Evolutionary conservation across 1,140 invertebrate genomes (phyloP).

Genomic region (Copidosoma floridanum): DNA sequence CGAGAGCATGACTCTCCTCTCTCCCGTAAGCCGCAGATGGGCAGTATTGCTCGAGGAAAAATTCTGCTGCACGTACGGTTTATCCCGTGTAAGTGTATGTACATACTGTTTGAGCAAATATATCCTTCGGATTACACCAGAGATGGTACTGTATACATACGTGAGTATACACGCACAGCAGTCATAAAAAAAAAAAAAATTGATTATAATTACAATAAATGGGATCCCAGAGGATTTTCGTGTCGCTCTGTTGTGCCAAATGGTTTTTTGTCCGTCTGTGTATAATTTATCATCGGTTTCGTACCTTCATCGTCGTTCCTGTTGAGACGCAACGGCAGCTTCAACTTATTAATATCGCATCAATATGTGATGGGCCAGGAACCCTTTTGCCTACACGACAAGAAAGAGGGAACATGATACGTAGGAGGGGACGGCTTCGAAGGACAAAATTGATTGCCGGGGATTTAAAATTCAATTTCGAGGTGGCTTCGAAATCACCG

Average conservation of each 20-base stretch:
- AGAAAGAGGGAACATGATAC: neutral
- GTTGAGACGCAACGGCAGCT: no score
- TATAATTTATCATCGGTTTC: constrained; percentile 21
- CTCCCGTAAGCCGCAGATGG: no score
- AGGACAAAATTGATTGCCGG: constrained; percentile 10
- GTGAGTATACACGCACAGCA: neutral
- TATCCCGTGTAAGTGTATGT: no score
- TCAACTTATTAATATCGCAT: constrained; percentile 26
- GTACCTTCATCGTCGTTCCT: neutral
- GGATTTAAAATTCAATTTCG: constrained; percentile 24
- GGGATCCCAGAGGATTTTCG: no score
- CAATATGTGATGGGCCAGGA: neutral
- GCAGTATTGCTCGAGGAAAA: no score
- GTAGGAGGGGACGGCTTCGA: neutral
- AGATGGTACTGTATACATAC: neutral
- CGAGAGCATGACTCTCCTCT: no score
- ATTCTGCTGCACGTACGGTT: constrained; percentile 8
- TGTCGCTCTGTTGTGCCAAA: no score
- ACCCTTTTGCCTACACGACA: no score
- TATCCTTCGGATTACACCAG: constrained; percentile 3
- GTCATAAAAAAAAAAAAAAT: no score
- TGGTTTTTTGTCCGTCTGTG: constrained; percentile 10
- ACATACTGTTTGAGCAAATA: constrained; percentile 10
- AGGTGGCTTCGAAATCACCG: constrained; percentile 3
- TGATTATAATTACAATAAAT: neutral